Conservation (phyloP, 2,888 invertebrate genomes). For the Leptinotarsa juncta region DNA sequence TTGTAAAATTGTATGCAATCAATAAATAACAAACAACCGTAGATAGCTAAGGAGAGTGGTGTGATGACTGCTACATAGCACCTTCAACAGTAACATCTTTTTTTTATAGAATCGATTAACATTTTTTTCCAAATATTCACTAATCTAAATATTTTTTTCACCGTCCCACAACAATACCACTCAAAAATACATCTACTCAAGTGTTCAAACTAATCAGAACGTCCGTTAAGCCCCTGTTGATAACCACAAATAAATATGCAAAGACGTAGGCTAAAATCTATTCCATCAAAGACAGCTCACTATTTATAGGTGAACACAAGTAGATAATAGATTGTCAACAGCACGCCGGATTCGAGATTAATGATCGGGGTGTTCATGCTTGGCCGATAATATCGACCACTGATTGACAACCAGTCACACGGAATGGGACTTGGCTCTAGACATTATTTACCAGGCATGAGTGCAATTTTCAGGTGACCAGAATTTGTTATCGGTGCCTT, state of each 20-base stretch:
- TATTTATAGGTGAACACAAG: constrained; percentile 28
- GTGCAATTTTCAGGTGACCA: constrained; percentile 17
- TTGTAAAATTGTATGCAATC: too few relatives aligned
- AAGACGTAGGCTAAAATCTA: not conserved
- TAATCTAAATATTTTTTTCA: too few relatives aligned
- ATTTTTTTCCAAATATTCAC: fast-evolving
- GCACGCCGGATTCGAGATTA: constrained; percentile 36
- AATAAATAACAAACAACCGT: too few relatives aligned
- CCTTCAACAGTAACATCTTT: too few relatives aligned
- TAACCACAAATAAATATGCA: not conserved
- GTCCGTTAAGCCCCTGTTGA: not conserved
- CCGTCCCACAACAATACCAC: too few relatives aligned
- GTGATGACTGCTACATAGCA: too few relatives aligned
- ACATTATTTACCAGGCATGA: constrained; percentile 5
- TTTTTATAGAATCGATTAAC: too few relatives aligned
- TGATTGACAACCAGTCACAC: constrained; percentile 40
- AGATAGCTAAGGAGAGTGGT: too few relatives aligned
- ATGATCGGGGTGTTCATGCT: constrained; percentile 31
- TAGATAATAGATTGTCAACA: constrained; percentile 40
- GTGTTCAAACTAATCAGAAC: not conserved
- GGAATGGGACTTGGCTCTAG: constrained; percentile 21
- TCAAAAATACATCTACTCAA: too few relatives aligned
- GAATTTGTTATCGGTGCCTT: constrained; percentile 17
- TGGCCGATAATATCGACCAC: constrained; percentile 37
- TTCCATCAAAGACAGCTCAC: not conserved